phyloP scores from a whole-genome alignment of 2,113 vertebrate species.

The Formicarius rufipectus region DNA sequence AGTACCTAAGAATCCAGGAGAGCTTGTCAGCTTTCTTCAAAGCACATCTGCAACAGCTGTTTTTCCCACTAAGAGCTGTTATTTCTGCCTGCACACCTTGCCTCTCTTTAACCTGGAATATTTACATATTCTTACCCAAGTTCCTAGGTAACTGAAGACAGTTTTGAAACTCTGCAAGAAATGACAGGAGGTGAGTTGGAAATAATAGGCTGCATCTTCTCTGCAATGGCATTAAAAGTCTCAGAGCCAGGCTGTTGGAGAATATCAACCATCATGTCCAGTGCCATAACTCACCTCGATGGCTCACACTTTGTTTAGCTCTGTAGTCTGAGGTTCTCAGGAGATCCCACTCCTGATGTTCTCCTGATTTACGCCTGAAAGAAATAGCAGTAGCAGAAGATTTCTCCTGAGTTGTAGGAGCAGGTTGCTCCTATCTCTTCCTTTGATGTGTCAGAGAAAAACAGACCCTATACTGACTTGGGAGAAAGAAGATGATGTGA shows the following conservation, averaged over 20 bases:
- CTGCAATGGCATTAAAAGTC: neutral
- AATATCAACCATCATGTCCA: neutral
- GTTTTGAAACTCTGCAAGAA: neutral
- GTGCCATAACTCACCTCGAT: fast-evolving
- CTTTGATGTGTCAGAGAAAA: neutral
- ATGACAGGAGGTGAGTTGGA: neutral
- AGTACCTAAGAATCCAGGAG: neutral
- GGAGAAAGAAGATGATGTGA: neutral
- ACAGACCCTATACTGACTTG: neutral
- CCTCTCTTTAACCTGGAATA: neutral
- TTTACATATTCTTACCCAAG: neutral
- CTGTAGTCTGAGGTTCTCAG: neutral
- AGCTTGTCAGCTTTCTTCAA: neutral
- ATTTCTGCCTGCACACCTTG: neutral
- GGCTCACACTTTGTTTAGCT: fast-evolving
- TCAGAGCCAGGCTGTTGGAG: neutral
- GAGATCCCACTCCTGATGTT: neutral
- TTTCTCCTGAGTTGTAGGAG: neutral
- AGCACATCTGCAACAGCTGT: neutral
- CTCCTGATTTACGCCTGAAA: neutral
- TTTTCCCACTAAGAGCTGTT: neutral
- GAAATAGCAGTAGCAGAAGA: neutral
- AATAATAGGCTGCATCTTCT: neutral
- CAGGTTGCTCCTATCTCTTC: neutral
- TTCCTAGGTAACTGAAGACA: neutral